These are phyloP conservation scores for Drosophila imparisetae DNA, from an alignment of 2,888 invertebrate genomes.

Conservation along the genomic window DNA sequence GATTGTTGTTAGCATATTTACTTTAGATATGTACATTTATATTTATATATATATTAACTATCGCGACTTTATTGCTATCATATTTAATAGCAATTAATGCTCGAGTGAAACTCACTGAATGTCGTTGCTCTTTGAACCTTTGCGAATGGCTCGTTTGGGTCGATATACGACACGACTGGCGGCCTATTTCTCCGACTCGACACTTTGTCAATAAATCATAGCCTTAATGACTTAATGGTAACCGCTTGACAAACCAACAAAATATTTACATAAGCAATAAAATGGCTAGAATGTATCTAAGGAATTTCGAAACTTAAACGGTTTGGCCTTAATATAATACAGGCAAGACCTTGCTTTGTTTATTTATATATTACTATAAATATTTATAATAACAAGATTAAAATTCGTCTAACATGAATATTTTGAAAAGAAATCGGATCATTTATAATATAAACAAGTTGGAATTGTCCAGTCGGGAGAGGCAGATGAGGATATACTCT, in stretches of 20 bases:
- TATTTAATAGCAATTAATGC: background rate
- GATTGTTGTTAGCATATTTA: background rate
- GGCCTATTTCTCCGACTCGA: background rate
- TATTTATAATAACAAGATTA: background rate
- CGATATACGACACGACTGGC: background rate
- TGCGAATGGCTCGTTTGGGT: background rate
- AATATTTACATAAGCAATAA: background rate
- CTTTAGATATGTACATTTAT: background rate
- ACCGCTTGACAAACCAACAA: background rate
- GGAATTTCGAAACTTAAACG: background rate
- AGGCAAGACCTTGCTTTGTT: background rate
- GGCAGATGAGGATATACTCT: background rate
- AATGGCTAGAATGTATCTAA: background rate
- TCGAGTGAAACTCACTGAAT: background rate
- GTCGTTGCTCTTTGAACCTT: conserved; percentile 2
- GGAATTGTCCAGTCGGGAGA: background rate
- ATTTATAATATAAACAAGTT: background rate
- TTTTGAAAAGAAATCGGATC: background rate
- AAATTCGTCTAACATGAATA: background rate
- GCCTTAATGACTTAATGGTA: background rate
- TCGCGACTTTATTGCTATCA: conserved; percentile 52
- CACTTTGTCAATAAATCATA: background rate
- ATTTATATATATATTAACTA: conserved; percentile 42
- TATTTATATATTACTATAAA: background rate
- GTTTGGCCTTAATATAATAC: background rate